Conservation (phyloP, 2,888 invertebrate genomes). For the Cerastoderma edule region DNA sequence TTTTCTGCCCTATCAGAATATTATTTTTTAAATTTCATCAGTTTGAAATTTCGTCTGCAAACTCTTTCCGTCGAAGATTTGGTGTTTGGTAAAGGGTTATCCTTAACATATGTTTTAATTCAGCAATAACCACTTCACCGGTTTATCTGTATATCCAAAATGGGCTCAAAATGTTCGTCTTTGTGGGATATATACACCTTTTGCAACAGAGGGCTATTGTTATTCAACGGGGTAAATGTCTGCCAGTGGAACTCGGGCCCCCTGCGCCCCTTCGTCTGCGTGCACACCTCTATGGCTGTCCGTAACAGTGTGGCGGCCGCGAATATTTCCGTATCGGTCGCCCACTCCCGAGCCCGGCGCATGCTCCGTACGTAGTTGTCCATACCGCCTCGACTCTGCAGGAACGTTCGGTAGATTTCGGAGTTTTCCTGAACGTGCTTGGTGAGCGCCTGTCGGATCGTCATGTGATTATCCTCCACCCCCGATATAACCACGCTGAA, state of each 20-base stretch:
- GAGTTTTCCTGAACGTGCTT: constrained; percentile 64
- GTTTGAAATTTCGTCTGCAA: too few species aligned
- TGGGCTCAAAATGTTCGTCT: constrained; percentile 70
- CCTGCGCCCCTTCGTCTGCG: constrained; percentile 37
- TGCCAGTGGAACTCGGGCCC: constrained; percentile 66
- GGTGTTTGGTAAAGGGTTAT: too few species aligned
- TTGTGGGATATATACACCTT: constrained; percentile 66
- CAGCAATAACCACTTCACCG: too few species aligned
- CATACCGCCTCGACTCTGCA: constrained; percentile 69
- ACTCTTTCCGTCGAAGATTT: too few species aligned
- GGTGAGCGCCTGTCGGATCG: constrained; percentile 60
- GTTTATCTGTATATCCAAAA: constrained; percentile 57
- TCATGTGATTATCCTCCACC: constrained; percentile 64
- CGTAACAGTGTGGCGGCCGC: constrained; percentile 66
- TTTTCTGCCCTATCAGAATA: too few species aligned
- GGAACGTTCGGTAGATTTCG: constrained; percentile 66
- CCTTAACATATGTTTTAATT: too few species aligned
- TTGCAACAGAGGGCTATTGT: constrained; percentile 52
- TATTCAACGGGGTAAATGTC: constrained; percentile 65
- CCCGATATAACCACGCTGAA: constrained; percentile 64
- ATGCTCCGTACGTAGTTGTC: constrained; percentile 64
- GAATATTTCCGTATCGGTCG: constrained; percentile 69
- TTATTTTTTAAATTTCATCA: too few species aligned
- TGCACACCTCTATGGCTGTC: constrained; percentile 66
- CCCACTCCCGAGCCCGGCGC: constrained; percentile 66